A percentile compares a stretch with the other conserved stretches of the same genome.
phyloP scores from a whole-genome alignment of 2,797 vertebrate genomes.

The Myoxocephalus aenaeus region DNA sequence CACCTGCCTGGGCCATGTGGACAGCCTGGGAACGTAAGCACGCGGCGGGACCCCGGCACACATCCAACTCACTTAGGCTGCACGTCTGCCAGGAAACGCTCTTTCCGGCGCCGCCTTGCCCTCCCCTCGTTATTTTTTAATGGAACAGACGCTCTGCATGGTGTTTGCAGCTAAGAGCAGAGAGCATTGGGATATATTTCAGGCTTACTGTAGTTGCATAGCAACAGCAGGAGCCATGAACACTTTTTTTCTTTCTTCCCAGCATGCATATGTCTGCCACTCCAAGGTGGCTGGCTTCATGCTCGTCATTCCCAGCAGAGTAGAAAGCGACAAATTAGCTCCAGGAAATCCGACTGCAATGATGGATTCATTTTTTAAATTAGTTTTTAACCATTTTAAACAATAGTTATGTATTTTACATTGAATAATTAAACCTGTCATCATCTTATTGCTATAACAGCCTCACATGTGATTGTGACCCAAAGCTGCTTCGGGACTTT shows the following conservation, averaged over 20 bases:
- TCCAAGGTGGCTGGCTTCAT: conserved; percentile 10
- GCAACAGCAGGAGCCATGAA: conserved; percentile 58
- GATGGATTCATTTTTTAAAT: background rate
- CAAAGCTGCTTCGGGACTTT: background rate
- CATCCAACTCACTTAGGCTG: background rate
- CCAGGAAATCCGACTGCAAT: background rate
- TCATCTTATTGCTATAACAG: background rate
- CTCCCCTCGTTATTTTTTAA: conserved; percentile 45
- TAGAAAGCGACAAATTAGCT: conserved; percentile 2
- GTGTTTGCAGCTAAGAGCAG: conserved; percentile 50
- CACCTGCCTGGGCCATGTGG: conserved; percentile 95
- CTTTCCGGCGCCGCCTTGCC: background rate
- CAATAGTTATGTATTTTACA: background rate
- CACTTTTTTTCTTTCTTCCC: conserved; percentile 8
- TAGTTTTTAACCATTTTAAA: background rate
- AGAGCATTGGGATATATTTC: conserved; percentile 19
- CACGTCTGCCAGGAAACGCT: conserved; percentile 17
- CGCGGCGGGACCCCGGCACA: conserved; percentile 14
- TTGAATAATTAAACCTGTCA: background rate
- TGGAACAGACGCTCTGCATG: conserved; percentile 38
- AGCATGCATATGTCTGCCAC: conserved; percentile 29
- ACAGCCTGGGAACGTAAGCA: conserved; percentile 95
- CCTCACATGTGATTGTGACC: background rate
- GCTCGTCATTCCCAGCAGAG: conserved; percentile 5
- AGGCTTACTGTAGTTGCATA: conserved; percentile 63